Percentiles rank a stretch among this genome's conserved stretches.
These are phyloP conservation scores for Aphrocallistes beatrix DNA, from an alignment of 37 sponge, comb jelly and placozoan genomes.

Conservation along the genomic window DNA sequence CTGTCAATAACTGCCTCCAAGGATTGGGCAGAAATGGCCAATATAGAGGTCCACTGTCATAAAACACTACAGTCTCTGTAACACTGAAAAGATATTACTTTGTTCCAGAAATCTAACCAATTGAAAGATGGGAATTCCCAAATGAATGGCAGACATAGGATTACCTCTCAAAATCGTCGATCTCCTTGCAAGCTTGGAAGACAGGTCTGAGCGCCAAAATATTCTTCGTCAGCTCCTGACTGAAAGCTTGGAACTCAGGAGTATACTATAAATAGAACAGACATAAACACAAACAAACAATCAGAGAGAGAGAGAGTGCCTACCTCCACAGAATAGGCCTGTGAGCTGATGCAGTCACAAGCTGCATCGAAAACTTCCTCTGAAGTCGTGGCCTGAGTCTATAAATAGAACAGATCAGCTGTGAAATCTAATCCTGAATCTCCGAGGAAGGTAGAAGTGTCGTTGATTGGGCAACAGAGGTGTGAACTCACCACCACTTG, in stretches of 20 bases:
- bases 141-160: no score
- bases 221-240: neutral
- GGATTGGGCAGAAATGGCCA: no score
- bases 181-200: conserved; percentile 4
- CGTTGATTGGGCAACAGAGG: no score
- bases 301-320: neutral
- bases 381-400: neutral
- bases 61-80: neutral
- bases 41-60: neutral
- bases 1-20: no score
- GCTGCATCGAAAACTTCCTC: neutral
- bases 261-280: neutral
- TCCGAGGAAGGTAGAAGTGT: no score
- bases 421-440: no score
- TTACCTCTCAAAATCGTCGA: neutral
- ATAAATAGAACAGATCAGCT: no score
- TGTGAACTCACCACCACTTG: neutral
- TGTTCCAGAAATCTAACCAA: no score
- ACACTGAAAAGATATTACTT: neutral
- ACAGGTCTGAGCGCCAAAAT: neutral
- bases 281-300: no score
- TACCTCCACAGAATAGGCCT: conserved; percentile 2
- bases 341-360: neutral
- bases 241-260: neutral
- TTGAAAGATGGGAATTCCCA: no score